phyloP scores from a whole-genome alignment of 2,888 invertebrate genomes.

The Sycophila texana region DNA sequence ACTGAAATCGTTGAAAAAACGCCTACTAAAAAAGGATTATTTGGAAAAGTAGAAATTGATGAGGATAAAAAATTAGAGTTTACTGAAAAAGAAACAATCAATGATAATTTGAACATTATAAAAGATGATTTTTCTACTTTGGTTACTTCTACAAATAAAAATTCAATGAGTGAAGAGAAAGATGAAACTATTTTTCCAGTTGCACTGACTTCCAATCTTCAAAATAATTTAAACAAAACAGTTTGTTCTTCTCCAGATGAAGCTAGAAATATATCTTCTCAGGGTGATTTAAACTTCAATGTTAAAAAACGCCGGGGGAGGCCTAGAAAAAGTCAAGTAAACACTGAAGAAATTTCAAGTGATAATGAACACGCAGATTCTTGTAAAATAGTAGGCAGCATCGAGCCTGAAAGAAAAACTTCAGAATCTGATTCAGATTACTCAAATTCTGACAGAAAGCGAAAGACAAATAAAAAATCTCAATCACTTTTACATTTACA shows the following conservation, averaged over 20 bases:
- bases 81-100: constrained; percentile 9
- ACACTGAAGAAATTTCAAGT: constrained; percentile 33
- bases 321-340: constrained; percentile 61
- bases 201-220: background rate
- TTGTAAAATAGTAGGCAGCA: background rate
- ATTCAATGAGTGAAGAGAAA: background rate
- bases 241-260: background rate
- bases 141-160: too few relatives aligned
- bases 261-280: background rate
- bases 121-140: too few relatives aligned
- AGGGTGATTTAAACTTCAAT: constrained; percentile 40
- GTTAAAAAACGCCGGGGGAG: constrained; percentile 64
- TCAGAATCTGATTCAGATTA: constrained; percentile 68
- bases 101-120: background rate
- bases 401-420: constrained; percentile 61
- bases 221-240: constrained; percentile 18
- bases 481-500: constrained; percentile 64
- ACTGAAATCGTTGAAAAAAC: constrained; percentile 4
- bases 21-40: constrained; percentile 1
- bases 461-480: constrained; percentile 68
- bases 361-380: constrained; percentile 24
- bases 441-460: constrained; percentile 60
- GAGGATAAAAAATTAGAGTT: background rate
- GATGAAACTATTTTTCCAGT: constrained; percentile 1
- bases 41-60: background rate